A percentile compares a stretch with the other conserved stretches of the same genome.
Conservation (phyloP, 2,113 vertebrate species). For the Petrocephalus microphthalmus region DNA sequence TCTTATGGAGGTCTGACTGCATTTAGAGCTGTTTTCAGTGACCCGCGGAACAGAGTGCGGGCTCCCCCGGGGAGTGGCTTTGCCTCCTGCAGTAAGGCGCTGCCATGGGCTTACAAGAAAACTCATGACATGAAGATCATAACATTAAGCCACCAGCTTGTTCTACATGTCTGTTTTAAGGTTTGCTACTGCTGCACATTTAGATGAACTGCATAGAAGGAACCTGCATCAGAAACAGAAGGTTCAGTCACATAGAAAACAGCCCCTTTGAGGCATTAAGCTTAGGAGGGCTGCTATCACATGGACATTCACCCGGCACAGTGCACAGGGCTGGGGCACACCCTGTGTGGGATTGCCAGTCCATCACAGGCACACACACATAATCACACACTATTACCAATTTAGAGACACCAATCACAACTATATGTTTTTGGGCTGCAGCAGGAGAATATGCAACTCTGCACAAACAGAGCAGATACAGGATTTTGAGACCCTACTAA, state of each 20-base stretch:
- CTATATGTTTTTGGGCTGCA: background rate
- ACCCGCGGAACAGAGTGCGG: no score
- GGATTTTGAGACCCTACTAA: background rate
- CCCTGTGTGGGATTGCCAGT: background rate
- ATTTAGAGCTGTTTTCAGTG: background rate
- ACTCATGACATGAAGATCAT: no score
- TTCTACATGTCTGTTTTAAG: background rate
- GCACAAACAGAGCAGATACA: background rate
- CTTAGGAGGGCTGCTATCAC: background rate
- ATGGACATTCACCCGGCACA: background rate
- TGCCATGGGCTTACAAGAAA: no score
- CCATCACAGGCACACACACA: background rate
- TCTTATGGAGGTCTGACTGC: background rate
- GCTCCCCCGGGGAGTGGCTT: no score
- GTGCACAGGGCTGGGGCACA: background rate
- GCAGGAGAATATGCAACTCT: background rate
- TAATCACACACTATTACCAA: background rate
- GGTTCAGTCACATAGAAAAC: background rate
- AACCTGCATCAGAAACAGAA: background rate
- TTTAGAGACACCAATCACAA: background rate
- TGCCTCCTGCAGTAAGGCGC: no score
- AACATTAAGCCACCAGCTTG: background rate
- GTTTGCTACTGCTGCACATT: background rate
- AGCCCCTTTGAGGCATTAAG: background rate
- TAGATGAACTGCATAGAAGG: background rate